Conservation (phyloP, 2,113 vertebrate genomes). For the Perognathus longimembris region DNA sequence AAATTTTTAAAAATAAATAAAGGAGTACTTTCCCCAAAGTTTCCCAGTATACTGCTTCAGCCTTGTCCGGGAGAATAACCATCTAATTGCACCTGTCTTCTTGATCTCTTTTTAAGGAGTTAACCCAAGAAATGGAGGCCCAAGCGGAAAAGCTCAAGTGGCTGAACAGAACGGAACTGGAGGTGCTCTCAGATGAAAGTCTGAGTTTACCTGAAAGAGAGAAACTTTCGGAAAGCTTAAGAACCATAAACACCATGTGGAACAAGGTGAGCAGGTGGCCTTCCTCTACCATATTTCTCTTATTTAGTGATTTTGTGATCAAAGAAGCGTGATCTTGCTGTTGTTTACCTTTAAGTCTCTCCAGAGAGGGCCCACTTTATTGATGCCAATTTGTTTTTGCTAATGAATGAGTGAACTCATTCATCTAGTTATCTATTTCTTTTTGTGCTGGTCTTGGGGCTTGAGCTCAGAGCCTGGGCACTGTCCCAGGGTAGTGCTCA, state of each 20-base stretch:
- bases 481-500: too few species aligned
- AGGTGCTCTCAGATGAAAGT: conserved; percentile 89
- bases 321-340: background rate
- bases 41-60: background rate
- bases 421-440: too few species aligned
- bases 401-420: too few species aligned
- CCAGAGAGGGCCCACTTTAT: background rate
- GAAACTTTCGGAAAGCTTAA: conserved; percentile 88
- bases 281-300: background rate
- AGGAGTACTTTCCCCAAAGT: background rate
- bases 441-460: too few species aligned
- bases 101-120: conserved; percentile 83
- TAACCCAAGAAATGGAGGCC: conserved; percentile 90
- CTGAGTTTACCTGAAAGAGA: conserved; percentile 90
- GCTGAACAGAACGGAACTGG: conserved; percentile 92
- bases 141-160: conserved; percentile 91
- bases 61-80: background rate
- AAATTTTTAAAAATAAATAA: too few species aligned
- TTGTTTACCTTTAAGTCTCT: background rate
- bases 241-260: conserved; percentile 91
- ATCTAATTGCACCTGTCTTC: conserved; percentile 51
- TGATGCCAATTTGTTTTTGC: background rate
- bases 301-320: background rate
- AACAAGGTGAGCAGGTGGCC: conserved; percentile 88
- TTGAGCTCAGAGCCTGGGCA: too few species aligned